A percentile compares a stretch with the other conserved stretches of the same genome.
Evolutionary conservation across 2,113 vertebrate genomes (phyloP).

Genomic region (Cebidichthys violaceus): DNA sequence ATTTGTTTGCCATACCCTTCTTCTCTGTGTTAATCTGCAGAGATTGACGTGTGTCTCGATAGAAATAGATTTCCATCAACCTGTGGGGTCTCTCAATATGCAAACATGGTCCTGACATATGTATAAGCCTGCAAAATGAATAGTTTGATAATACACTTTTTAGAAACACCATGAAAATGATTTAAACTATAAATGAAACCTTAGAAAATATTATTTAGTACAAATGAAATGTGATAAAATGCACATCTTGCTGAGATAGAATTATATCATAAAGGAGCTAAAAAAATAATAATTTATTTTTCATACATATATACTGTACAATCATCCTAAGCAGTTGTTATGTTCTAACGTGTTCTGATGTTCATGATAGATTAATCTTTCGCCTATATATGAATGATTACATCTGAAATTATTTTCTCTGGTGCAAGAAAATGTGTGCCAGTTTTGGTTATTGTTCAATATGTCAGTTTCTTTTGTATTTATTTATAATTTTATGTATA

Average conservation of each 20-base stretch:
- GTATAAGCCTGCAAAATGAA: neutral
- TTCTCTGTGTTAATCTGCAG: neutral
- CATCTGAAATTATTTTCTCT: neutral
- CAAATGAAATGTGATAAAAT: neutral
- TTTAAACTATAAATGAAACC: neutral
- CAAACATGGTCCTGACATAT: neutral
- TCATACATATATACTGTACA: too few relatives aligned
- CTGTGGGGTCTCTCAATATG: neutral
- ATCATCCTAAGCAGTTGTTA: too few relatives aligned
- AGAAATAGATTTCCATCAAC: neutral
- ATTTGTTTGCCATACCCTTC: neutral
- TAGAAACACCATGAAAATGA: neutral
- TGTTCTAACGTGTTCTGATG: too few relatives aligned
- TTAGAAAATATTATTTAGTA: neutral
- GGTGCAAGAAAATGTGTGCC: neutral
- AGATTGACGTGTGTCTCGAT: neutral
- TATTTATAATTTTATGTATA: too few relatives aligned
- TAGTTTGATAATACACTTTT: neutral
- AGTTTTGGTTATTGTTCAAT: neutral
- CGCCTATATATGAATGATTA: neutral
- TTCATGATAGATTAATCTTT: too few relatives aligned
- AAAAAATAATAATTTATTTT: neutral
- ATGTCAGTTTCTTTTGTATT: neutral
- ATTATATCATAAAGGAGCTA: neutral
- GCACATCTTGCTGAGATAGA: neutral